Evolutionary conservation across 30 jellyfish, hydroid and myxozoan species (phyloP), one percentile per base, ranked within the genome.

Genomic region (Turritopsis rubra): DNA sequence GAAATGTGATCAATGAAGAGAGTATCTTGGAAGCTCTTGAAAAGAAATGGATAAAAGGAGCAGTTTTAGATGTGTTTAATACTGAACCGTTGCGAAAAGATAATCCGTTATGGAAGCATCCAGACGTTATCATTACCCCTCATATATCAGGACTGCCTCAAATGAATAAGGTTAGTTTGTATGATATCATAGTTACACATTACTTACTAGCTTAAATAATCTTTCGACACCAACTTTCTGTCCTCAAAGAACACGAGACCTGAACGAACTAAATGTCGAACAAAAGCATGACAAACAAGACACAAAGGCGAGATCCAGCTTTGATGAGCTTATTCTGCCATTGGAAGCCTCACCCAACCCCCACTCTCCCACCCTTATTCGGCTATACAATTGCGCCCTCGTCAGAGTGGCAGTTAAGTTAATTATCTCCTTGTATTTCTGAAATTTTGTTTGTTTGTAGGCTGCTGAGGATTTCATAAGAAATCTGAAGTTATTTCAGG

Each of bases 1-100:
- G 96, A 22, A 88, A 88, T 75, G 87, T 91, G 52, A 72, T 84
- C 7, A 28, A 25, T 18, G 98, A 91, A 60, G 84, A 26, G 41
- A 95, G 88, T 28, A 81, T 91, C 18, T 21, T 87, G 25, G 70
- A 73, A 31, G 98, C 98, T 4, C 79, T 91, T 8, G 89, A 79
- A 18, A 76, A 52, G 17, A 81, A 66, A 29, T 83, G 96, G 96
- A 79, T 91, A 66, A 73, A 88, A 18, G 89, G 90, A 24, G 98
- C 98, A 16, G 65, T 91, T 28, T 83, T 91, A 21, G 98, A 91
- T 84, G 98, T 91, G 29, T 91, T 91, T 84, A 84, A 80, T 23
- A 75, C 70, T 54, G 98, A 91, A 66, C 98, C 98, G 21, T 94
- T 27, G 85, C 81, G 25, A 79, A 53, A 0, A 52, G 71, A 87